phyloP scores from a whole-genome alignment of 1,140 invertebrate species.

The Sipha flava region DNA sequence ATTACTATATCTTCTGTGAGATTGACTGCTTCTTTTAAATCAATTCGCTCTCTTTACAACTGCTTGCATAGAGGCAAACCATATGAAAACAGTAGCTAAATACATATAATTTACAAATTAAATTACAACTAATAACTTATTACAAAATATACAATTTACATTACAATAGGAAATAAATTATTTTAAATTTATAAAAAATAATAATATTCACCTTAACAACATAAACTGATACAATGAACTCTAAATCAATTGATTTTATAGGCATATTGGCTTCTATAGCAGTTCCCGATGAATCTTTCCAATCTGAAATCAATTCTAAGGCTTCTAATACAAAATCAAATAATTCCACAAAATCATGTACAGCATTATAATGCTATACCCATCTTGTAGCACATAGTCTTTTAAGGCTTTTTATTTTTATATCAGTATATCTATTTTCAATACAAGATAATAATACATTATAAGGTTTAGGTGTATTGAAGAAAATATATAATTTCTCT shows the following conservation, averaged over 20 bases:
- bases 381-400: too few relatives aligned
- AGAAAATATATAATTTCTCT: too few relatives aligned
- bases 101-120: background rate
- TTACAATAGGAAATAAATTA: background rate
- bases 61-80: background rate
- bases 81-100: background rate
- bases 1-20: too few relatives aligned
- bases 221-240: background rate
- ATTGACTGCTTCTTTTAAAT: too few relatives aligned
- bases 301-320: background rate
- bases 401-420: too few relatives aligned
- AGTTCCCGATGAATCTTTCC: background rate
- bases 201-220: background rate
- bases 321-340: background rate
- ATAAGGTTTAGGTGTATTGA: too few relatives aligned
- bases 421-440: too few relatives aligned
- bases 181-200: background rate
- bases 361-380: too few relatives aligned
- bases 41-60: background rate
- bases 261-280: background rate
- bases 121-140: background rate
- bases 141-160: background rate
- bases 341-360: too few relatives aligned
- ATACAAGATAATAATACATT: too few relatives aligned
- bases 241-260: background rate